Percentiles rank a stretch among this genome's conserved stretches.
These are phyloP conservation scores for Amphilophus citrinellus DNA, from an alignment of 2,113 vertebrate species.

Conservation along the genomic window DNA sequence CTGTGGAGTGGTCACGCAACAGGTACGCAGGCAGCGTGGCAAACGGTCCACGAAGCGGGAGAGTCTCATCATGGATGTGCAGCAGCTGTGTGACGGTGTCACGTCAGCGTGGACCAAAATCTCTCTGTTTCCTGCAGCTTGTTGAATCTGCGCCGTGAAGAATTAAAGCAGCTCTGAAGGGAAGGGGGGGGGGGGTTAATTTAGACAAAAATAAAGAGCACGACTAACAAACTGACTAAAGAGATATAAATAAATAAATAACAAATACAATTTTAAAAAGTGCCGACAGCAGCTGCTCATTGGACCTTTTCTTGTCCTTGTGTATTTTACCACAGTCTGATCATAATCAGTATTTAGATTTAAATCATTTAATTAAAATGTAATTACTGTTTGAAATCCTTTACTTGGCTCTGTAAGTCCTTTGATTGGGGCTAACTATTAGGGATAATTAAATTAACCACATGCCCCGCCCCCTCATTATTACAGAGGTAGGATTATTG, in stretches of 20 bases:
- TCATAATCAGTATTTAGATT: background rate
- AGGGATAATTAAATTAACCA: background rate
- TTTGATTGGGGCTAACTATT: background rate
- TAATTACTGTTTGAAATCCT: background rate
- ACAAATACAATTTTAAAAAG: too few relatives aligned
- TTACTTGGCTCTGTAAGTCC: background rate
- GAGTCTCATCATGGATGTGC: background rate
- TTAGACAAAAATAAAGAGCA: too few relatives aligned
- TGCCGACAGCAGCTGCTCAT: too few relatives aligned
- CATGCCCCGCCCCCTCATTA: background rate
- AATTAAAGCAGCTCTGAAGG: background rate
- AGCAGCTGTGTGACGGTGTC: background rate
- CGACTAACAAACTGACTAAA: too few relatives aligned
- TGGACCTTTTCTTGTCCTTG: background rate
- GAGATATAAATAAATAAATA: too few relatives aligned
- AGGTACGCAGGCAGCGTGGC: background rate
- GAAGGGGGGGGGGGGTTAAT: background rate
- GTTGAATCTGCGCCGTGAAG: background rate
- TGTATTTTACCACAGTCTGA: background rate
- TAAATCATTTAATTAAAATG: background rate
- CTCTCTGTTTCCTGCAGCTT: background rate
- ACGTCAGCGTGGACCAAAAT: too few relatives aligned
- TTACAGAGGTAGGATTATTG: background rate
- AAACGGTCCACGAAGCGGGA: background rate
- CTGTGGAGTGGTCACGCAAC: background rate